Evolutionary conservation across 1,140 invertebrate species (phyloP).

Genomic region (Lordiphosa clarofinis): DNA sequence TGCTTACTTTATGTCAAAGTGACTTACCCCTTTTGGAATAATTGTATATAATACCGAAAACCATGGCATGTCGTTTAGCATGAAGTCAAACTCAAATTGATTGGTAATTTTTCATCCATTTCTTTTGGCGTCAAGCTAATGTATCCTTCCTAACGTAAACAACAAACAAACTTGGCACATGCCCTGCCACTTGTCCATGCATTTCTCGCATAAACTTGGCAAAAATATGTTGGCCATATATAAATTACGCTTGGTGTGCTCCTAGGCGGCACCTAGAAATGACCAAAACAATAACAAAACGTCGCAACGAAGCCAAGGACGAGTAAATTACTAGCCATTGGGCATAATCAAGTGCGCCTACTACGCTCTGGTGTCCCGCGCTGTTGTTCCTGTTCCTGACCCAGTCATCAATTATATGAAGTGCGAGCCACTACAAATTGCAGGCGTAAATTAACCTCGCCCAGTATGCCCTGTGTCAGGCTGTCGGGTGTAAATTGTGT

Average conservation of each 20-base stretch:
- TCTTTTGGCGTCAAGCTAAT: too few species aligned
- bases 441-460: slow-evolving; percentile 56
- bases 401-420: slow-evolving; percentile 65
- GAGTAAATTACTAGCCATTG: slow-evolving; percentile 50
- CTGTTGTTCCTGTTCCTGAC: slow-evolving; percentile 1
- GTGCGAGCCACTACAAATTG: slow-evolving; percentile 60
- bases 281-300: slow-evolving; percentile 24
- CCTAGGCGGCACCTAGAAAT: slow-evolving; percentile 42
- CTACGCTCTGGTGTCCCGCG: slow-evolving; percentile 8
- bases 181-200: neutral
- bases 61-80: neutral
- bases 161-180: slow-evolving; percentile 26
- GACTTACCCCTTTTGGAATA: too few species aligned
- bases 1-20: too few species aligned
- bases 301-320: slow-evolving; percentile 2
- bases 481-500: slow-evolving; percentile 47
- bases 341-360: slow-evolving; percentile 27
- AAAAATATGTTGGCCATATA: slow-evolving; percentile 68
- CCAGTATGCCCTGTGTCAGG: slow-evolving; percentile 14
- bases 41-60: too few species aligned
- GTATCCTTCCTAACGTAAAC: slow-evolving; percentile 42
- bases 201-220: slow-evolving; percentile 46
- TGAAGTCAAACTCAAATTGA: slow-evolving; percentile 55
- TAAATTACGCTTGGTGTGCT: slow-evolving; percentile 35
- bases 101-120: slow-evolving; percentile 32